Base-by-base conservation (phyloP, 2,797 vertebrate genomes). In the Argya squamiceps region DNA sequence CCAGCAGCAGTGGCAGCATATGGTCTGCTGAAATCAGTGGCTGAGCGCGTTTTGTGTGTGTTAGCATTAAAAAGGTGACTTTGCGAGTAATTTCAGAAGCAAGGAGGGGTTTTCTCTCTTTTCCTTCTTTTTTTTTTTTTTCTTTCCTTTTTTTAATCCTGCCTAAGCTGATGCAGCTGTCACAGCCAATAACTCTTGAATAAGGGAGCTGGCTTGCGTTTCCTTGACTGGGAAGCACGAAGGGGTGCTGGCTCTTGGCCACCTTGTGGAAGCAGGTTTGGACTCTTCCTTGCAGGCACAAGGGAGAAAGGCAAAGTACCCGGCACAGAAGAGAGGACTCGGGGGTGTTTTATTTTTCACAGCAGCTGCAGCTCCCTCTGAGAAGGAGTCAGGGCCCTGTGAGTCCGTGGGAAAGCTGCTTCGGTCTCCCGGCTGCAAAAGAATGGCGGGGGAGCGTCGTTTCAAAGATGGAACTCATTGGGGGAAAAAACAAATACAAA, bases 51-150 rank as follows among this genome's bases (percentile, higher is more conserved):
- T 96, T 96, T 95, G 84, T 96, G 92, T 96, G 91, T 95, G 92
- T 81, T 96, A 97, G 96, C 95, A 79, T 97, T 88, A 85, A 97
- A 98, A 97, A 97, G 97, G 97, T 98, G 98, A 98, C 97, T 98
- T 98, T 97, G 95, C 3, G 30, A 93, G 95, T 96, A 95, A 97
- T 97, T 96, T 97, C 95, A 97, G 93, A 92, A 92, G 49, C 34
- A 9, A 59, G 92, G 70, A 97, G 86, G 74, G 79, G 24, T 83
- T 90, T 91, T 73, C 67, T 86, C 86, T 65, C 91, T 67, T 83
- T 86, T 47, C 32, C 15, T 21, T 11, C 62, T 83, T 59, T 43
- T 71, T 63, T 43, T 55, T 62, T 77, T 55, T 44, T 69, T 62
- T 37, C 4, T 21, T 37, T 10, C 18, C 13, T 24, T 77, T 91